Evolutionary conservation across 2,888 invertebrate genomes (phyloP).

Genomic region (Hydrotaea diabolus): DNA sequence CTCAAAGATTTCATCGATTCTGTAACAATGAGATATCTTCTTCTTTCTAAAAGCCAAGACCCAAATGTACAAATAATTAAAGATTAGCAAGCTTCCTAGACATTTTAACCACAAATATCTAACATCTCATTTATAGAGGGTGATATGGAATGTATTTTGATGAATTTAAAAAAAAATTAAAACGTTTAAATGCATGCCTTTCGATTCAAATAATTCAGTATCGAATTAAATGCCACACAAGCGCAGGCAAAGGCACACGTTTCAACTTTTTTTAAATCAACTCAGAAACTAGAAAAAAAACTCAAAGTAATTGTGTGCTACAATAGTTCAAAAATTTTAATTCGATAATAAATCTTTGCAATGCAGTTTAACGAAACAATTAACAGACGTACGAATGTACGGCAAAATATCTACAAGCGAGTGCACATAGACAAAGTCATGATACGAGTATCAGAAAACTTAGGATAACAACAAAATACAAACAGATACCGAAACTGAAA

Average conservation of each 20-base stretch:
- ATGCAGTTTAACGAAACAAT: slow-evolving; percentile 66
- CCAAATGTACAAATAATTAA: too few species aligned
- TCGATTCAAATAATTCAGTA: not conserved
- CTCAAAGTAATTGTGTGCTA: not conserved
- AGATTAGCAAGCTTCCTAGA: too few species aligned
- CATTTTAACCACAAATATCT: too few species aligned
- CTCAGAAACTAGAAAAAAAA: not conserved
- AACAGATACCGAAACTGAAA: not conserved
- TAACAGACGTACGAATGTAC: slow-evolving; percentile 50
- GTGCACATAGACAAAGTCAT: not conserved
- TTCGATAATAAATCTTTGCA: slow-evolving; percentile 67
- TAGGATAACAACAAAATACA: not conserved
- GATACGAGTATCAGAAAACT: not conserved
- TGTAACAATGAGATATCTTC: too few species aligned
- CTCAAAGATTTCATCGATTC: too few species aligned
- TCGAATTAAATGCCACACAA: not conserved
- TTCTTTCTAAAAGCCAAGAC: too few species aligned
- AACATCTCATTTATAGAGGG: too few species aligned
- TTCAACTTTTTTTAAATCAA: slow-evolving; percentile 9
- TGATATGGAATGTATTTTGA: not conserved
- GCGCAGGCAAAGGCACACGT: not conserved
- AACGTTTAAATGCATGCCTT: not conserved
- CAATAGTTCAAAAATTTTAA: slow-evolving; percentile 51
- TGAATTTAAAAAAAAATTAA: not conserved
- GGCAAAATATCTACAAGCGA: not conserved